Base-by-base conservation (phyloP, 2,888 invertebrate genomes). In the Glyphotaelius pellucidus region DNA sequence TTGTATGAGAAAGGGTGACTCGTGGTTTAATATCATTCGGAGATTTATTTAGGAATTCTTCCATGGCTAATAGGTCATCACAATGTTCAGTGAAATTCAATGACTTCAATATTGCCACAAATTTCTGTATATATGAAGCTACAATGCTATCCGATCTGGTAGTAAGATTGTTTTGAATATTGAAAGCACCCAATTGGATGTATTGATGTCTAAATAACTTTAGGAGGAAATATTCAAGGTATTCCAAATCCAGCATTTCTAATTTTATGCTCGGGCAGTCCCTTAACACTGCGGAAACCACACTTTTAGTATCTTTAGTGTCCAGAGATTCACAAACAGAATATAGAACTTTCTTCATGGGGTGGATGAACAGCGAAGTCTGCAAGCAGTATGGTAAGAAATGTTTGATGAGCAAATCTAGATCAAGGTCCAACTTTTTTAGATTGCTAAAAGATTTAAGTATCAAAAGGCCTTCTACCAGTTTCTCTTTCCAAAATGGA, bases 401-500 rank as follows among this genome's bases (percentile, higher is more conserved):
- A 79, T 94, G 94, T 15, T 93, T 91, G 1, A 94, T 93, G 80
- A 95, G 85, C 19, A 95, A 94, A 19, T 93, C 67, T 93, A 94
- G 94, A 4, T 93, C 81, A 2, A 95, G 94, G 35, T 96, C 96
- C 14, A 96, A 91, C 92, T 95, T 95, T 15, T 94, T 94, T 38
- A 96, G 90, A 7, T 95, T 94, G 90, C 94, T 93, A 52, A 94
- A 95, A 93, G 96, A 95, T 91, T 95, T 95, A 25, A 97, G 95
- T 32, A 97, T 95, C 91, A 95, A 95, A 32, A 97, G 93, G 0
- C 96, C 96, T 94, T 97, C 97, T 0, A 97, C 92, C 1, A 97
- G 93, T 93, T 95, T 94, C 0, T 94, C 93, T 38, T 95, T 94
- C 96, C 97, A 97, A 31, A 42, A 79, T 25, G 94, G 94, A 2